Evolutionary conservation across 2,888 invertebrate species (phyloP), one percentile per base, ranked within the genome.

Genomic region (Gastrophysa polygoni): DNA sequence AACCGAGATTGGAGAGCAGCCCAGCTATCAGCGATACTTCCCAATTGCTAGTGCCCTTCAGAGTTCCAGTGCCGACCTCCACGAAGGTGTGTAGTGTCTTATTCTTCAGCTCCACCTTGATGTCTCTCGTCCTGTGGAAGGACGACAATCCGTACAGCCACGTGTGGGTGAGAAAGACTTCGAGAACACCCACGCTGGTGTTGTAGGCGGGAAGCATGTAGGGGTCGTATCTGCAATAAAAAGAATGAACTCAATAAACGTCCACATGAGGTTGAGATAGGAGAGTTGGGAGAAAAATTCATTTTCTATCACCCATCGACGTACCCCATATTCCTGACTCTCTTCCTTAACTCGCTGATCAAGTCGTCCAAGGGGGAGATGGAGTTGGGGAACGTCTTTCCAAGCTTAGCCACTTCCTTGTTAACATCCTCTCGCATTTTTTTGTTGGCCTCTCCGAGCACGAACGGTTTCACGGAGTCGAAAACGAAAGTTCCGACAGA

Each of bases 311-410:
- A n/a, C n/a, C n/a, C n/a, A 24, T 7, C 24, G 3, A 24, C 38
- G 14, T 38, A 38, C 1, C 89, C 84, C 81, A 85, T 84, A 10
- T 81, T 81, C 43, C 84, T 81, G 0, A 95, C 89, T 74, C 88
- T 86, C 70, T 88, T 89, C 8, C 93, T 84, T 0, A 87, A 86
- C 74, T 92, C 90, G 0, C 91, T 88, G 43, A 95, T 86, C 1
- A 91, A 88, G 86, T 92, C 91, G 76, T 95, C 95, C 61, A 94
- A 83, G 0, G 94, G 94, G 11, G 93, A 90, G 71, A 94, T 91
- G 0, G 93, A 93, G 78, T 93, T 93, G 0, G 93, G 92, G 73
- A 94, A 90, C 60, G 87, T 88, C 73, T 91, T 88, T 11, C 91
- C 87, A 11, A 91, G 76, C 71, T 89, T 87, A 16, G 87, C 86